Base-by-base conservation (phyloP, 37 sponge, comb jelly and placozoan genomes). In the Mnemiopsis leidyi region DNA sequence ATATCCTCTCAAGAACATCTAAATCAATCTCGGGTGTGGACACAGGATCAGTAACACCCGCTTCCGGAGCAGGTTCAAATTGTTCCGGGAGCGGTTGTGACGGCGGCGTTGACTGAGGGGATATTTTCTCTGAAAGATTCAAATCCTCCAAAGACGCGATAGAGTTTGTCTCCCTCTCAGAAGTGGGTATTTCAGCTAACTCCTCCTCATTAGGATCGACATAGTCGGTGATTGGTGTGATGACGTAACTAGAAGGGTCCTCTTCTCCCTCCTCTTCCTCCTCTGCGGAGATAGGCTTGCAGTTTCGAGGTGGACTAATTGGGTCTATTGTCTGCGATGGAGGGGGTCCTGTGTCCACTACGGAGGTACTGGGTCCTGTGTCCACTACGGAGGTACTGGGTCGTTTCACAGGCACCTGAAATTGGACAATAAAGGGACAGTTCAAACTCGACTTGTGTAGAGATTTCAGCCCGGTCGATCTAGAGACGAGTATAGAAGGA, bases 1-100 rank as follows among this genome's bases (percentile, higher is more conserved):
- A 79, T 2, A 79, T 33, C 23, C 29, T 79, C 36, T 79, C 82
- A 16, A 79, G 37, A 35, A 79, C 82, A 79, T 33, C 82, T 33
- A 79, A 31, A 79, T 79, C 37, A 32, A 79, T 18, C 36, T 79
- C 5, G 34, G 82, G 82, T 7, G 82, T 36, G 33, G 82, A 16
- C 26, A 33, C 36, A 16, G 82, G 36, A 7, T 7, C 76, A 30
- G 36, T 16, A 29, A 35, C 37, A 30, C 7, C 9, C 23, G 2
- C 37, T 7, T 16, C 28, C 23, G 76, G 28, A 73, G 76, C 76
- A 73, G 24, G n/a, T 26, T 16, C 76, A n/a, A n/a, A n/a, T n/a
- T n/a, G n/a, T n/a, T n/a, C n/a, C n/a, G n/a, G n/a, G n/a, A n/a
- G n/a, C n/a, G n/a, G n/a, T n/a, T n/a, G n/a, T 25, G 76, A 16